Base-by-base conservation (phyloP, 1,140 invertebrate species). In the Magallana angulata region DNA sequence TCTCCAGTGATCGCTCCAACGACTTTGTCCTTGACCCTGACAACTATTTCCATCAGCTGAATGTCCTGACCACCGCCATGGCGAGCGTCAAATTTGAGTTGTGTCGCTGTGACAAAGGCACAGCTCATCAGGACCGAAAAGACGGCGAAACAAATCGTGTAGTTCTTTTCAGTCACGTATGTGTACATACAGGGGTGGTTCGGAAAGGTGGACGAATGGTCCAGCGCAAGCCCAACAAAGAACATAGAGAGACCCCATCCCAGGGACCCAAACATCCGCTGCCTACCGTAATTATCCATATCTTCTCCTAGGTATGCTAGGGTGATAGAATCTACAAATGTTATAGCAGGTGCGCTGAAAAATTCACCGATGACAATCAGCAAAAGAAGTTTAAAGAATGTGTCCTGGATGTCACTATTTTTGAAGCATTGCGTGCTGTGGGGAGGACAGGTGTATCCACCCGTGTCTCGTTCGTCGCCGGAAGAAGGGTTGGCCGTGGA, bases 201-300 rank as follows among this genome's bases (percentile, higher is more conserved):
- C 96, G 97, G 95, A 97, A 99, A 92, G 96, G 97, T 89, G 96
- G 99, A 94, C 0, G 98, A 99, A 93, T 99, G 98, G 95, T 99
- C 99, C 64, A 99, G 95, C n/a, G 98, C 98, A 80, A 95, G 92
- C 60, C 99, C 99, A 76, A 99, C 98, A 93, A 99, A 97, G 94
- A 99, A 99, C 99, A 99, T 99, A 12, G 98, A 97, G 87, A 99
- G 95, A 57, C 98, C 99, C 99, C 98, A 99, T 30, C 99, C 99
- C 36, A 99, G 95, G 57, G 98, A 99, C 0, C 99, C 99, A 93
- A 99, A 99, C 98, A 99, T 99, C 90, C 99, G 96, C 95, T 99
- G 98, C 90, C 98, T 97, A 0, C 98, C 98, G 94, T 99, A 99
- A 90, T 97, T 96, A 87, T 96, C 95, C 90, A 98, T 98, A 58